Base-by-base conservation (phyloP, 2,888 invertebrate genomes). In the Cybosia mesomella region DNA sequence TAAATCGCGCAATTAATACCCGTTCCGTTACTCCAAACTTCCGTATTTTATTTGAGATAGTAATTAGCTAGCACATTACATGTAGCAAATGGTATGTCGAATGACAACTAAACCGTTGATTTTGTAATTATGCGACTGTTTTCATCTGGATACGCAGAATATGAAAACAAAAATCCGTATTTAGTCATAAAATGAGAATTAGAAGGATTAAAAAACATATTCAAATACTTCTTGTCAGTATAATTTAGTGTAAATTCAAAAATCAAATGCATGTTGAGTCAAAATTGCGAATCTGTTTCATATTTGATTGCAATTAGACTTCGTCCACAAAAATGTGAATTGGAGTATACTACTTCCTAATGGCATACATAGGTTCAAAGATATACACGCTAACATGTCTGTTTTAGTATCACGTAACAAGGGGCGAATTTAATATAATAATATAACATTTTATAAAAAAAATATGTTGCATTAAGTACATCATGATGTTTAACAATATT, bases 61-160 rank as follows among this genome's bases (percentile, higher is more conserved):
- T 49, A n/a, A 49, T n/a, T 49, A 18, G 49, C n/a, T n/a, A 49
- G n/a, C 18, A 49, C 43, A 49, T 49, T 49, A 49, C n/a, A 49
- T 49, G 8, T 49, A 49, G 49, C 49, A 49, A 49, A 49, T 49
- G 49, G 49, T 49, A 49, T 49, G 49, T 49, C 1, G 49, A 43
- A n/a, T 49, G 9, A 18, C 8, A 18, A 49, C 49, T 49, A 49
- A 49, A 18, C 8, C n/a, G 49, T 49, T 5, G 49, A 49, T 49
- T 49, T n/a, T 49, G n/a, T 49, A n/a, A 49, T n/a, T 49, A 49
- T 18, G n/a, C n/a, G n/a, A 49, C 49, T 49, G n/a, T 49, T 8
- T 49, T 49, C n/a, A 49, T n/a, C 49, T n/a, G 49, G n/a, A n/a
- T 49, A n/a, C n/a, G 49, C 49, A 49, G 49, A n/a, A 49, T 49